Percentiles rank a stretch among this genome's conserved stretches.
Evolutionary conservation across 2,113 vertebrate genomes (phyloP).

Genomic region (Menidia beryllina): DNA sequence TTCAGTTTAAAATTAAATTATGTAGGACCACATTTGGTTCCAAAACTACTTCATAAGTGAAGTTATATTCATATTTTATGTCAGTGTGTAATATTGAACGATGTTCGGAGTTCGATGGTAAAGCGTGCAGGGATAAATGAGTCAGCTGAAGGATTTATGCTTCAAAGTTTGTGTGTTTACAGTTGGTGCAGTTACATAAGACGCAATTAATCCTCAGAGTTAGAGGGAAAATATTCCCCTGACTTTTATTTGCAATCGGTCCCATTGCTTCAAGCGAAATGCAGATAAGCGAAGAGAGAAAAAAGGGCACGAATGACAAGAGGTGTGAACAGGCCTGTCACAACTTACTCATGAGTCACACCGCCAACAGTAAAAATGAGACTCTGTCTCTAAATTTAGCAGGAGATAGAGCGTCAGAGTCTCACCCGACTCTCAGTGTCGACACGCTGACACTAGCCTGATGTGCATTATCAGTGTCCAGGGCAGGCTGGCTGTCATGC

Average conservation of each 20-base stretch:
- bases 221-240: conserved; percentile 44
- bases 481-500: conserved; percentile 56
- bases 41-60: not conserved
- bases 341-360: conserved; percentile 64
- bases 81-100: conserved; percentile 1
- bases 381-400: conserved; percentile 72
- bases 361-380: conserved; percentile 68
- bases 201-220: conserved; percentile 30
- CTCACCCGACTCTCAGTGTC: conserved; percentile 72
- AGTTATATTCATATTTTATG: conserved; percentile 1
- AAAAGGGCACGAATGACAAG: conserved; percentile 24
- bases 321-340: conserved; percentile 49
- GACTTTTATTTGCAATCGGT: conserved; percentile 35
- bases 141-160: conserved; percentile 6
- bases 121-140: conserved; percentile 12
- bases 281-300: conserved; percentile 20
- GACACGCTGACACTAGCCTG: conserved; percentile 66
- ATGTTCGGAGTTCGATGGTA: not conserved
- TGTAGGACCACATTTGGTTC: not conserved
- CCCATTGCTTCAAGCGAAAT: conserved; percentile 2
- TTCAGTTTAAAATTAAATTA: conserved; percentile 20
- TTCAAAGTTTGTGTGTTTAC: conserved; percentile 34
- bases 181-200: conserved; percentile 15
- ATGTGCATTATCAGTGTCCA: conserved; percentile 70
- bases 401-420: conserved; percentile 49